phyloP scores from a whole-genome alignment of 2,797 vertebrate species.

The Paramormyrops hopkinsi region DNA sequence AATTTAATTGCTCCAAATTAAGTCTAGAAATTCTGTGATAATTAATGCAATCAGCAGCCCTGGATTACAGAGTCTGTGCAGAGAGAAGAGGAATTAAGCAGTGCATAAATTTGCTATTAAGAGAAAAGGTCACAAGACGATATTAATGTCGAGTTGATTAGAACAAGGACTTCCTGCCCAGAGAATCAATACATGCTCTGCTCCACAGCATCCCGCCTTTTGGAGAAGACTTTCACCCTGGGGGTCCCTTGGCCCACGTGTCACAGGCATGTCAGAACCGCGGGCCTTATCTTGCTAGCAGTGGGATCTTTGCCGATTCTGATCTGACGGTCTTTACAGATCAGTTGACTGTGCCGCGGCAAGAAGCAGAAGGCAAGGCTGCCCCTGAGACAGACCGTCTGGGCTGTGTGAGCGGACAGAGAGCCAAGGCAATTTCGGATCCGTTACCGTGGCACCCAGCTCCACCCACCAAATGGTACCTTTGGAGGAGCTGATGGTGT shows the following conservation, averaged over 20 bases:
- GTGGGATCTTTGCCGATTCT: slow-evolving; percentile 49
- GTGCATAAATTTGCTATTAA: slow-evolving; percentile 60
- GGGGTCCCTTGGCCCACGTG: slow-evolving; percentile 32
- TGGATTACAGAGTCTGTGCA: slow-evolving; percentile 17
- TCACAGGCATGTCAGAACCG: slow-evolving; percentile 30
- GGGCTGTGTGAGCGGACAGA: background rate
- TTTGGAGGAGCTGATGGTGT: background rate
- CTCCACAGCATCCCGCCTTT: slow-evolving; percentile 39
- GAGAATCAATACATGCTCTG: slow-evolving; percentile 36
- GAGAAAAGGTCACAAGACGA: slow-evolving; percentile 58
- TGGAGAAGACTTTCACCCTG: slow-evolving; percentile 36
- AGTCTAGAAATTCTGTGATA: slow-evolving; percentile 34
- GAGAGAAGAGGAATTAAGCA: slow-evolving; percentile 39
- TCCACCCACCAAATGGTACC: background rate
- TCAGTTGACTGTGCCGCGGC: slow-evolving; percentile 28
- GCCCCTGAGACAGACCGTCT: slow-evolving; percentile 3
- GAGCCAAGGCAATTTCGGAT: background rate
- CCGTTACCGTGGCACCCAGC: background rate
- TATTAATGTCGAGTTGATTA: slow-evolving; percentile 64
- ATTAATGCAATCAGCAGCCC: slow-evolving; percentile 41
- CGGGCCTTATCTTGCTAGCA: slow-evolving; percentile 32
- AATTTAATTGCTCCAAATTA: slow-evolving; percentile 33
- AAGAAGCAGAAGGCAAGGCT: background rate
- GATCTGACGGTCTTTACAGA: slow-evolving; percentile 40
- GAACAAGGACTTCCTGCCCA: slow-evolving; percentile 40